Base-by-base conservation (phyloP, 2,113 vertebrate species). In the Raja brachyura region DNA sequence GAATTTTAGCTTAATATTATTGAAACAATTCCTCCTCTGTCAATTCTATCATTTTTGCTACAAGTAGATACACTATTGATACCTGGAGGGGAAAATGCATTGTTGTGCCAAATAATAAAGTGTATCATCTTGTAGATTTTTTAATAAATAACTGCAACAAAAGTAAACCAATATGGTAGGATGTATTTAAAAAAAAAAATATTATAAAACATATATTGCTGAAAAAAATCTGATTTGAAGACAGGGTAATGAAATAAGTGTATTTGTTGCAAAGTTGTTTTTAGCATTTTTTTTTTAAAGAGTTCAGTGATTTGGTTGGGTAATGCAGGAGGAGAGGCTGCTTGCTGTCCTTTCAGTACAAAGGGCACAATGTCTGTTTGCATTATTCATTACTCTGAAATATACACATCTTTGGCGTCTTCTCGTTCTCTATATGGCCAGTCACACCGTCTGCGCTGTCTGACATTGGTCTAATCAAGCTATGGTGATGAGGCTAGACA, bases 321-420 rank as follows among this genome's bases (percentile, higher is more conserved):
- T 73, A 73, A 70, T 5, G 33, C 63, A 48, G 66, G 88, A 92
- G 88, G 31, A 11, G 66, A 73, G 88, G 66, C 33, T 68, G 63
- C 22, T 73, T 0, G 13, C 20, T 68, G n/a, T 22, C 61, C 63
- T 68, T 68, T 39, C 61, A 66, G 86, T 90, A 61, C 88, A 92
- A 73, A 92, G 66, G 88, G 31, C 63, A 39, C 28, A 22, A 0
- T 3, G n/a, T 90, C 63, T 90, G 88, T 92, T 68, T 73, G 88
- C 33, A 92, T 70, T 92, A 92, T 92, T 92, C 66, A 92, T 92
- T 25, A 73, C 6, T 39, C 31, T 92, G 88, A 92, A 73, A 92
- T 92, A 28, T 92, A 73, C 66, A 92, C 88, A 88, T 92, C 88
- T 92, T 92, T 92, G 83, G 83, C 83, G n/a, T 73, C 68, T 74